Base-by-base conservation (phyloP, 2,113 vertebrate species). In the Gopherus flavomarginatus region DNA sequence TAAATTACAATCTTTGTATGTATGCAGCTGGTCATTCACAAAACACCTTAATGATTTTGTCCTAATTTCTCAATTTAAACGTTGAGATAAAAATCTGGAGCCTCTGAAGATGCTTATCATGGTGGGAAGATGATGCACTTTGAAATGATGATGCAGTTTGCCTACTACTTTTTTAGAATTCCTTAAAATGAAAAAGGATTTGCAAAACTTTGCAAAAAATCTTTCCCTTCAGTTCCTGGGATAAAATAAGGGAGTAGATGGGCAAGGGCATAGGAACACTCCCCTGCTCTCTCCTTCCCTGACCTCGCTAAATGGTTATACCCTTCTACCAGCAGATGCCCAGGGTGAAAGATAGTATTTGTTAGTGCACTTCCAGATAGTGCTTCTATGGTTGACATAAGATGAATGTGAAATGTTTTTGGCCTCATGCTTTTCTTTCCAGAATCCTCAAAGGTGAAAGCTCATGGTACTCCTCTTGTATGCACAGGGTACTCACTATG, bases 21-120 rank as follows among this genome's bases (percentile, higher is more conserved):
- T 38, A 88, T 90, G 29, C 44, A 95, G 90, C 92, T 53, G 92
- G 49, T 53, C 88, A 89, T 95, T 96, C 94, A 90, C 62, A 91
- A 88, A 90, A 57, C 83, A 62, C 11, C 87, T 83, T 50, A 95
- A 65, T 86, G 83, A 91, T 89, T 93, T 94, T 86, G 84, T 81
- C 88, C 84, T 90, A 94, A 92, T 84, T 89, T 31, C 16, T 84
- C 62, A 53, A 38, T 26, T 26, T 26, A 14, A 85, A 21, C 56
- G 86, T 65, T 57, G 92, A 2, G 0, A 0, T 44, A 57, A 87
- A 91, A 90, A 8, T 42, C 17, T 86, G 21, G 13, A 93, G 2
- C 86, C 65, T 82, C 35, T 90, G 38, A 95, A 88, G 52, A 78
- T 2, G 5, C 11, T 4, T 83, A 13, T 4, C 47, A 77, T 83